Evolutionary conservation across 2,113 vertebrate genomes (phyloP).

Genomic region (Trematocara macrostoma): DNA sequence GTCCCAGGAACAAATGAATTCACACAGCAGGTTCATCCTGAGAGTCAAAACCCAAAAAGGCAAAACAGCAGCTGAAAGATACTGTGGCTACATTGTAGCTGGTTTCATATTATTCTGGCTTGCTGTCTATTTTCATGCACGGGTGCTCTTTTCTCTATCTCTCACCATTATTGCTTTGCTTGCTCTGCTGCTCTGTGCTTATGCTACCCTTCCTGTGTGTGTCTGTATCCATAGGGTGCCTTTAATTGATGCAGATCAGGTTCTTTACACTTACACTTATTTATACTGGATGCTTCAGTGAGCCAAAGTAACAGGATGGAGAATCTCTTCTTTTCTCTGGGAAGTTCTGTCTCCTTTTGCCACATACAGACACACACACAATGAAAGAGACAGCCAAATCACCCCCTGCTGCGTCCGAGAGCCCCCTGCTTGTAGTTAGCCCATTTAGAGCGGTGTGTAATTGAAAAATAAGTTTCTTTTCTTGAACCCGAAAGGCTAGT

Average conservation of each 20-base stretch:
- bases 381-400: not conserved
- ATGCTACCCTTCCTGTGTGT: not conserved
- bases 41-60: not conserved
- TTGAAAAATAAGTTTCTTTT: constrained; percentile 28
- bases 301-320: constrained; percentile 10
- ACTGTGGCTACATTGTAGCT: not conserved
- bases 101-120: not conserved
- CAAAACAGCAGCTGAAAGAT: not conserved
- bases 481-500: not conserved
- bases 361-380: not conserved
- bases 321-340: not conserved
- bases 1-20: not conserved
- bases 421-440: not conserved
- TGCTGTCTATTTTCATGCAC: constrained; percentile 26
- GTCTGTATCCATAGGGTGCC: not conserved
- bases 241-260: constrained; percentile 48
- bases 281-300: constrained; percentile 30
- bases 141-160: constrained; percentile 4
- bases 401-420: not conserved
- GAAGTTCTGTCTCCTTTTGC: not conserved
- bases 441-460: constrained; percentile 25
- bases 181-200: constrained; percentile 33
- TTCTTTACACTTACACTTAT: constrained; percentile 39
- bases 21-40: not conserved
- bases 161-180: constrained; percentile 25